phyloP scores from a whole-genome alignment of 2,113 vertebrate genomes.

The Eptesicus fuscus region DNA sequence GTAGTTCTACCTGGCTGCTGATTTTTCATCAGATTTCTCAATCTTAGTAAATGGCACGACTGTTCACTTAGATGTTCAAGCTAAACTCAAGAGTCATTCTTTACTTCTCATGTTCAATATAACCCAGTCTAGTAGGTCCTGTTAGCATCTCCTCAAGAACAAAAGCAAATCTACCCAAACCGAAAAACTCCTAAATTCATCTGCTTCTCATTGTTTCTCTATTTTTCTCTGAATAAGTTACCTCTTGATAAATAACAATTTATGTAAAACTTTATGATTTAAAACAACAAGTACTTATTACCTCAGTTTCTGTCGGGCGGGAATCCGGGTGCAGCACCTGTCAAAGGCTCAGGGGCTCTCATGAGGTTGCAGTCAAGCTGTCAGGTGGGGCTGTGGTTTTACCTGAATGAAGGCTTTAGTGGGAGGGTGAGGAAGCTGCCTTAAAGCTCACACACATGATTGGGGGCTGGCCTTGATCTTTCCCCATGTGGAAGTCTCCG shows the following conservation, averaged over 20 bases:
- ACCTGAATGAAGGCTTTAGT: neutral
- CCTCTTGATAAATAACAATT: neutral
- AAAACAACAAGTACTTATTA: neutral
- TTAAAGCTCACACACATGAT: neutral
- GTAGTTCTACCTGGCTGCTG: neutral
- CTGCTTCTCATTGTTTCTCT: neutral
- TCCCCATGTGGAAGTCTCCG: neutral
- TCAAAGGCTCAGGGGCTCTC: neutral
- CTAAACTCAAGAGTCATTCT: neutral
- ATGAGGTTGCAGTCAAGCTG: neutral
- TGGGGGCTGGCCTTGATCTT: neutral
- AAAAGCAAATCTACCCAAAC: neutral
- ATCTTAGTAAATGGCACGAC: neutral
- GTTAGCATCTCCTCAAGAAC: neutral
- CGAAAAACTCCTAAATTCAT: neutral
- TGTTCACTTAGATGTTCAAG: neutral
- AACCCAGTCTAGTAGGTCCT: neutral
- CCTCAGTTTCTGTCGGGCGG: neutral
- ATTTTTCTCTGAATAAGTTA: neutral
- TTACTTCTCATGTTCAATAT: neutral
- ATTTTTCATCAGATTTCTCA: neutral
- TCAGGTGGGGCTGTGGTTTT: neutral
- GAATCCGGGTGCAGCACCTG: neutral
- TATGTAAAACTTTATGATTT: neutral
- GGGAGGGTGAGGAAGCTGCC: neutral